Base-by-base conservation (phyloP, 2,113 vertebrate genomes). In the Raja brachyura region DNA sequence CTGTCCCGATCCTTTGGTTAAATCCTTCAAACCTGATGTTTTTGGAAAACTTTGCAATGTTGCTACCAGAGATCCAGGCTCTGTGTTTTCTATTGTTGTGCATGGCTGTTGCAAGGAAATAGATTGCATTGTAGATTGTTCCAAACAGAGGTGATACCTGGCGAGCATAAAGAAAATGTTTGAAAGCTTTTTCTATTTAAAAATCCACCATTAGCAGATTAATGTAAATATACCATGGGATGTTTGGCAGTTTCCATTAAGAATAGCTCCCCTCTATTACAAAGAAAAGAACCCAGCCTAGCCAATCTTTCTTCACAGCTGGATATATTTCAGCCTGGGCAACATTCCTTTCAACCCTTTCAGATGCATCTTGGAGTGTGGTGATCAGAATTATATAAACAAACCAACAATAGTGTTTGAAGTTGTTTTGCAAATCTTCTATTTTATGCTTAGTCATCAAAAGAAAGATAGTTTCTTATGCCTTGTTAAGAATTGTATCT, bases 1-100 rank as follows among this genome's bases (percentile, higher is more conserved):
- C 95, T 68, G 96, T 96, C 94, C 93, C 96, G 22, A 97, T 93
- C 1, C 81, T 93, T 48, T 97, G 95, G 85, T 96, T 97, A 93
- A 97, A 97, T 31, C 97, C 96, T 95, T 96, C 94, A 83, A 96
- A 93, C 33, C 93, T 93, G 61, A 94, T 93, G 90, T 94, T 93
- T 74, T 90, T 93, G 61, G 94, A 93, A 85, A 93, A 63, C 25
- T 86, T 79, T 33, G 93, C 94, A n/a, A 94, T 76, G 70, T 93
- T 93, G 2, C 86, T 70, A 4, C 94, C 94, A 18, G 94, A 94
- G 5, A 93, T 77, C 94, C 94, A 94, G 59, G 56, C 76, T 25
- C 92, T 33, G 39, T 94, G 63, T 59, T 14, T 93, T 25, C 59
- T 93, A 92, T 93, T 94, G 90, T 78, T 93, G 10, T 94, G 81